Evolutionary conservation across 2,113 vertebrate genomes (phyloP), one percentile per base, ranked within the genome.

Genomic region (Paedocypris sp.): DNA sequence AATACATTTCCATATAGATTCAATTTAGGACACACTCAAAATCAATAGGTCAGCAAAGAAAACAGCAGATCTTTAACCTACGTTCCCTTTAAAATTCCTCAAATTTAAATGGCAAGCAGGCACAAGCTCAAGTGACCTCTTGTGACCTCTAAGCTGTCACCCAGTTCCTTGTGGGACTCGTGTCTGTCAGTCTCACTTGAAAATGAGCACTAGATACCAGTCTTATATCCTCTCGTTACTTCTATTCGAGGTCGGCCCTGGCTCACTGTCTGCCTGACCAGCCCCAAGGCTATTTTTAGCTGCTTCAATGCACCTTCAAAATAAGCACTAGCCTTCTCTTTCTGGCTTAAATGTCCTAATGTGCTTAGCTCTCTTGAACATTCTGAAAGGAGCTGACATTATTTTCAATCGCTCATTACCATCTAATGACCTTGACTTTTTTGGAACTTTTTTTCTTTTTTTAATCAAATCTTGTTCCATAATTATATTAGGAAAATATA

Each of bases 231-330:
- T 58, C 15, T 38, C 22, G 6, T 29, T 31, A 49, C 12, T 52
- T 23, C 31, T 26, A 33, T 28, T 23, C 12, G 13, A 47, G 23
- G 11, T 15, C 22, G 18, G 18, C 43, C 45, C 12, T 32, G 33
- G 33, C 60, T 19, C 54, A 47, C 4, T 12, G 36, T 11, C 43
- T 45, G 45, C 26, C 20, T 31, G 51, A 45, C 53, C 48, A 41
- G 9, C 42, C 70, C 68, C 41, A 0, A 1, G 58, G 72, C 66
- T 81, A 82, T 83, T 80, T 82, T 78, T 77, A 78, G 75, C 66
- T 5, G 11, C 69, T 50, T 63, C 64, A 46, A 67, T 64, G 70
- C 77, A 73, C 71, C 71, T 68, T 57, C 62, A 62, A 73, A 75
- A 53, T 64, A 58, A 67, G 72, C 70, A 45, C 39, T 19, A 61